Evolutionary conservation across 2,888 invertebrate genomes (phyloP).

Genomic region (Rotaria socialis): DNA sequence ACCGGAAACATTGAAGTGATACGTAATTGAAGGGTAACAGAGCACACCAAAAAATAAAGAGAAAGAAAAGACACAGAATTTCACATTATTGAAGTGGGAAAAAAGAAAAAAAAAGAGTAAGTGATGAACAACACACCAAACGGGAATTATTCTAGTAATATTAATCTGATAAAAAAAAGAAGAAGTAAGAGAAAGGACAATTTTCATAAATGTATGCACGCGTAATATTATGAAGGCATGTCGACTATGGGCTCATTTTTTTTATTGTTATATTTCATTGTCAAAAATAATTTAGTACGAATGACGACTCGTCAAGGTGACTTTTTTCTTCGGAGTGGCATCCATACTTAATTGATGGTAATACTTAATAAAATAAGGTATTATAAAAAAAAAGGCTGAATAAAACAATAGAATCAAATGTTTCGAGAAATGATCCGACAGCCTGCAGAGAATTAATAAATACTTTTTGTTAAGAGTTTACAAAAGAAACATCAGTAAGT

Average conservation of each 20-base stretch:
- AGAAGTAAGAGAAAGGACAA: background rate
- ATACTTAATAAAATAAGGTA: background rate
- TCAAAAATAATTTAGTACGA: background rate
- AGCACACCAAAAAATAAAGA: background rate
- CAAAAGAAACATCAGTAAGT: too few relatives aligned
- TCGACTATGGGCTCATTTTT: background rate
- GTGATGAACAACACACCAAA: background rate
- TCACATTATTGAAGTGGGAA: background rate
- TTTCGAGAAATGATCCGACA: background rate
- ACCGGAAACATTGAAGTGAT: background rate
- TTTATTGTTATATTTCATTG: background rate
- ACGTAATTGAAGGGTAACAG: background rate
- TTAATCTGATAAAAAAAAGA: background rate
- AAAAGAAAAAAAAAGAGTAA: background rate
- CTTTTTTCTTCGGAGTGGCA: background rate
- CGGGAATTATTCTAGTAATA: background rate
- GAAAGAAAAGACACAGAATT: background rate
- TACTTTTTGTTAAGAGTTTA: background rate
- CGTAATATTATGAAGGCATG: background rate
- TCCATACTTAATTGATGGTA: background rate
- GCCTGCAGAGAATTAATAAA: background rate
- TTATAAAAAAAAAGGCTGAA: background rate
- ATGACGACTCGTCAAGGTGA: slow-evolving; percentile 12
- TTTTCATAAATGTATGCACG: background rate
- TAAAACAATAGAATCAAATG: background rate